Percentiles rank a stretch among this genome's conserved stretches.
Evolutionary conservation across 2,797 vertebrate species (phyloP).

Genomic region (Kryptolebias ocellatus): DNA sequence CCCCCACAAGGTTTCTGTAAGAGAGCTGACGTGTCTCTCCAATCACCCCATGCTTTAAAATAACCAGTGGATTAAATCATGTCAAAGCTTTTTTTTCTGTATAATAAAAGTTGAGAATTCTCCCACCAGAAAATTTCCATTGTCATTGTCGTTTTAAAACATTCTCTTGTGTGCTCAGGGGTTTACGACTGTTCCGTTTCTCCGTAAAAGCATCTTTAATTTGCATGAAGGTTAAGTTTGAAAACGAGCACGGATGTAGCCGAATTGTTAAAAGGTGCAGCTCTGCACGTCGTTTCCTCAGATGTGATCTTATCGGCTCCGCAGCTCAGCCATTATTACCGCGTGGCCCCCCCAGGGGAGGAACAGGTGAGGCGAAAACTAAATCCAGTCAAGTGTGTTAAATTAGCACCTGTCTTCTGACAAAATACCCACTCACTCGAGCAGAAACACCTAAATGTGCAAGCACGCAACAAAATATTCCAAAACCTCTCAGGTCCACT

Average conservation of each 20-base stretch:
- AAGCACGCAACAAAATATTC: slow-evolving; percentile 2
- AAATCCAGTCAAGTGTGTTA: slow-evolving; percentile 19
- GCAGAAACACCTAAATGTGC: slow-evolving; percentile 14
- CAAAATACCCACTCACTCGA: slow-evolving; percentile 31
- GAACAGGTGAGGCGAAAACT: slow-evolving; percentile 35
- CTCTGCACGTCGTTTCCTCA: slow-evolving; percentile 12
- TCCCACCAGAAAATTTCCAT: too few relatives aligned
- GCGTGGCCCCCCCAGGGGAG: slow-evolving; percentile 9
- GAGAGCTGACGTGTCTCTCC: slow-evolving; percentile 17
- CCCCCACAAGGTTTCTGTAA: slow-evolving; percentile 5
- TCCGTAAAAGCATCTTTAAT: not conserved
- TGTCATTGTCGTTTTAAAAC: too few relatives aligned
- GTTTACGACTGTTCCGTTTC: not conserved
- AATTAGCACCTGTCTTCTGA: slow-evolving; percentile 43
- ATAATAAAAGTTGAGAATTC: too few relatives aligned
- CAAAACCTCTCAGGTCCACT: not conserved
- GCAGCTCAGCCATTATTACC: slow-evolving; percentile 6
- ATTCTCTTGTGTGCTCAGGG: not conserved
- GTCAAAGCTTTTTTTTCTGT: not conserved
- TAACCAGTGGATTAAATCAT: not conserved
- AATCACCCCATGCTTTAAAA: slow-evolving; percentile 7
- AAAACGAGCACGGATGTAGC: not conserved
- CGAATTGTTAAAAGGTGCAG: not conserved
- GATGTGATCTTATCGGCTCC: not conserved
- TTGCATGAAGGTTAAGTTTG: not conserved